A percentile compares a stretch with the other conserved stretches of the same genome.
These are phyloP conservation scores for Paraplagusia blochii DNA, from an alignment of 2,113 vertebrate species.

Conservation along the genomic window DNA sequence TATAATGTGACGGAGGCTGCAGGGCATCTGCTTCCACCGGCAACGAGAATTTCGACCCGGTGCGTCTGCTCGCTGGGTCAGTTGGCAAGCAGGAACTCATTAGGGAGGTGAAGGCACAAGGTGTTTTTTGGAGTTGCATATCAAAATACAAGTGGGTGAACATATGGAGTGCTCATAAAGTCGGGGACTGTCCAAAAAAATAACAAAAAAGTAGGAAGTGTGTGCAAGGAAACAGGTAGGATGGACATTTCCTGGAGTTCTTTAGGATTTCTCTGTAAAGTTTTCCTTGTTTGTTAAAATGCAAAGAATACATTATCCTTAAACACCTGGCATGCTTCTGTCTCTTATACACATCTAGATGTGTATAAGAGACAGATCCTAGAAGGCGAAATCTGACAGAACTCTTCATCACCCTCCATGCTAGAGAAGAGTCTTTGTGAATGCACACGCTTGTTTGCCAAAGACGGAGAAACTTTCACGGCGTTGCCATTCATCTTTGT, in stretches of 20 bases:
- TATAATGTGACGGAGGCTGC: neutral
- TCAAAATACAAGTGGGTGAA: conserved; percentile 24
- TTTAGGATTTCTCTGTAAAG: conserved; percentile 14
- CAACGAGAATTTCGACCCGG: conserved; percentile 5
- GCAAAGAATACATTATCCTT: conserved; percentile 6
- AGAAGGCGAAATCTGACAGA: too few relatives aligned
- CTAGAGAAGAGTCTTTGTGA: too few relatives aligned
- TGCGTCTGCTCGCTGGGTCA: conserved; percentile 1
- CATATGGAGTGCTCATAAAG: conserved; percentile 35
- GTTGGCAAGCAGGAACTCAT: conserved; percentile 8
- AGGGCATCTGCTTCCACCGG: neutral
- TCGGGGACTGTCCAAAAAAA: conserved; percentile 9
- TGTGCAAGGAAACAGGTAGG: conserved; percentile 30
- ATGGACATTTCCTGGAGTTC: conserved; percentile 39
- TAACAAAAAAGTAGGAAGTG: neutral
- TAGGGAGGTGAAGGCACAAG: conserved; percentile 11
- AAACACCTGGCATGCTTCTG: too few relatives aligned
- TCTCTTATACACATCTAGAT: too few relatives aligned
- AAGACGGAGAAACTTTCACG: too few relatives aligned
- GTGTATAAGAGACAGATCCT: too few relatives aligned
- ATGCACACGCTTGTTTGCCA: too few relatives aligned
- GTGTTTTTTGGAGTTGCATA: conserved; percentile 21
- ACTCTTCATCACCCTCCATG: too few relatives aligned
- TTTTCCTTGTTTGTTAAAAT: conserved; percentile 28
- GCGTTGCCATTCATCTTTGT: conserved; percentile 1